Percentiles rank a stretch among this genome's conserved stretches.
These are phyloP conservation scores for Caenorhabditis uteleia DNA, from an alignment of 2,888 invertebrate genomes.

Conservation along the genomic window DNA sequence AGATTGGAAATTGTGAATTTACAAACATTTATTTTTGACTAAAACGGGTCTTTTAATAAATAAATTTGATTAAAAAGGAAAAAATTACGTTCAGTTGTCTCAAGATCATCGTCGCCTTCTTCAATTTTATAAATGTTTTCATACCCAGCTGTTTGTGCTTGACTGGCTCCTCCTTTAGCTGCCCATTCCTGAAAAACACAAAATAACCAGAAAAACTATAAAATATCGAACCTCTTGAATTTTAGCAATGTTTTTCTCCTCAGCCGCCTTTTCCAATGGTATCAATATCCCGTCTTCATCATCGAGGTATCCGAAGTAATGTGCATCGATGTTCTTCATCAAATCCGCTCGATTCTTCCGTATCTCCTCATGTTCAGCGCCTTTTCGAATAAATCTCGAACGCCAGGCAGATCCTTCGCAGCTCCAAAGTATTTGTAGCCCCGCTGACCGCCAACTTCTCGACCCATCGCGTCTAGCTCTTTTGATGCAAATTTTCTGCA, in stretches of 20 bases:
- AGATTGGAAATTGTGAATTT: too few relatives aligned
- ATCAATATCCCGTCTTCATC: slow-evolving; percentile 95
- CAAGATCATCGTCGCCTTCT: too few relatives aligned
- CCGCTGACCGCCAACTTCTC: slow-evolving; percentile 94
- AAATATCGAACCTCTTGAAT: slow-evolving; percentile 35
- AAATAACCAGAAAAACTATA: slow-evolving; percentile 14
- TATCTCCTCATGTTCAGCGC: slow-evolving; percentile 72
- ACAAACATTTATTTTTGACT: too few relatives aligned
- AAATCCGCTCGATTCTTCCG: slow-evolving; percentile 92
- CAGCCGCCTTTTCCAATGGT: slow-evolving; percentile 79
- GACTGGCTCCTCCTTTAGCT: slow-evolving; percentile 51
- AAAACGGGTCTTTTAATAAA: too few relatives aligned
- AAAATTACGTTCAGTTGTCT: too few relatives aligned
- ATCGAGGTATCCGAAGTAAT: slow-evolving; percentile 92
- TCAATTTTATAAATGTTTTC: slow-evolving; percentile 64
- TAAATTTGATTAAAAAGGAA: too few relatives aligned
- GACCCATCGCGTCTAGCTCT: slow-evolving; percentile 86
- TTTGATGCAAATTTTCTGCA: slow-evolving; percentile 65
- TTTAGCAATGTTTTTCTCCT: slow-evolving; percentile 59
- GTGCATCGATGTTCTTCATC: slow-evolving; percentile 97
- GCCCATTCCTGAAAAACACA: slow-evolving; percentile 45
- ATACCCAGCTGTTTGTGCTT: slow-evolving; percentile 40
- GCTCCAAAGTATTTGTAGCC: slow-evolving; percentile 84
- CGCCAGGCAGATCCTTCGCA: slow-evolving; percentile 86
- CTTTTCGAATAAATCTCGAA: slow-evolving; percentile 94